Base-by-base conservation (phyloP, 2,888 invertebrate genomes). In the Cephus rjabovi region DNA sequence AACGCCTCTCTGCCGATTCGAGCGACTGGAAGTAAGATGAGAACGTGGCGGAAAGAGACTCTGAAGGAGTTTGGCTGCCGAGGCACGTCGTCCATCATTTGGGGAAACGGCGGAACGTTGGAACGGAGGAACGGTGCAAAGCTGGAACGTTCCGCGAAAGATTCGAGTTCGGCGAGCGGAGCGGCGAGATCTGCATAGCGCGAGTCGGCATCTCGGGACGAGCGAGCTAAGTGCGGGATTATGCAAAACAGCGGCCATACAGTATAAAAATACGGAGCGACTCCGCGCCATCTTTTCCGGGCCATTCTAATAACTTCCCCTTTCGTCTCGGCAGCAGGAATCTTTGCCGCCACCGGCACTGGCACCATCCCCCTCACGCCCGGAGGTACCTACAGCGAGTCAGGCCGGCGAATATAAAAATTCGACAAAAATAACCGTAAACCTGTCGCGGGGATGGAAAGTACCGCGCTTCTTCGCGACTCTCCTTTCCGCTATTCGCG, bases 261-360 rank as follows among this genome's bases (percentile, higher is more conserved):
- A 92, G 90, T 91, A 91, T 91, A 92, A 91, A 92, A 92, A 91
- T 92, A 92, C 92, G 92, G 92, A 91, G 91, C 91, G 89, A 90
- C 92, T 92, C 92, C 85, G 88, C 91, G 91, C 91, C 91, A 91
- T 92, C 91, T 92, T 92, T 91, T 92, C 92, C 92, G 91, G 91
- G 90, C 91, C 90, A 91, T 92, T 91, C 92, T 91, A 91, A 91
- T 91, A 91, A 91, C 90, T 91, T 89, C 89, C 89, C 87, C 84
- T 86, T 81, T 86, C 37, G 73, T 75, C 75, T 78, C 75, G 40
- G 40, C 15, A 40, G 40, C 31, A 37, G 73, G 12, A 73, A 35
- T 34, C 74, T 74, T 34, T 23, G n/a, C 6, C 33, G 69, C 56
- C 74, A 74, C 35, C 70, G 34, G 70, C 56, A 76, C 75, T 56